Evolutionary conservation across 2,113 vertebrate species (phyloP).

Genomic region (Apistogramma diplotaenia): DNA sequence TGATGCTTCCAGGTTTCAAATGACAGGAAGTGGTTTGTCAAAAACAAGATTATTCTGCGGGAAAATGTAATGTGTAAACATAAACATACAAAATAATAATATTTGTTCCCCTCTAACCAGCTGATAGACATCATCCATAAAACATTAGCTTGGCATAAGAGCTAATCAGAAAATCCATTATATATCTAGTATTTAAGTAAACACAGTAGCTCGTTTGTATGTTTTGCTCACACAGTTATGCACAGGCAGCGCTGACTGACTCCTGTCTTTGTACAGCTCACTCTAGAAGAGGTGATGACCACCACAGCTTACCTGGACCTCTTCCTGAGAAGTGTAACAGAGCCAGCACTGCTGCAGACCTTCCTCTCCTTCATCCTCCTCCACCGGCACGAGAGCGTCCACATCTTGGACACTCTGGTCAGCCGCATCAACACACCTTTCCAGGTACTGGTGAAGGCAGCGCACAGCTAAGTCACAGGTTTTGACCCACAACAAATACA

Average conservation of each 20-base stretch:
- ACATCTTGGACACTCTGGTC: conserved; percentile 92
- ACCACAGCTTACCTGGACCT: conserved; percentile 95
- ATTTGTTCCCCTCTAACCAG: not conserved
- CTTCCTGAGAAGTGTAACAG: conserved; percentile 88
- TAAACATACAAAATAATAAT: not conserved
- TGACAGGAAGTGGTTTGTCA: not conserved
- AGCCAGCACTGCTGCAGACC: conserved; percentile 91
- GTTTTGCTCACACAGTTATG: not conserved
- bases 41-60: not conserved
- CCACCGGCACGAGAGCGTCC: conserved; percentile 89
- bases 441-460: conserved; percentile 74
- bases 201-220: too few species aligned
- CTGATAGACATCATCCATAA: not conserved
- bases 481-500: not conserved
- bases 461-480: not conserved
- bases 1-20: not conserved
- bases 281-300: conserved; percentile 96
- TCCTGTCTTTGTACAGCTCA: conserved; percentile 75
- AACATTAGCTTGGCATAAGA: not conserved
- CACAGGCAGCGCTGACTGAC: not conserved
- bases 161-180: not conserved
- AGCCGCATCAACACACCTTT: conserved; percentile 97
- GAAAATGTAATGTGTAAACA: not conserved
- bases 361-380: conserved; percentile 93
- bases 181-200: too few species aligned